phyloP scores from a whole-genome alignment of 2,888 invertebrate genomes.

The Megaustenia siamemsis region DNA sequence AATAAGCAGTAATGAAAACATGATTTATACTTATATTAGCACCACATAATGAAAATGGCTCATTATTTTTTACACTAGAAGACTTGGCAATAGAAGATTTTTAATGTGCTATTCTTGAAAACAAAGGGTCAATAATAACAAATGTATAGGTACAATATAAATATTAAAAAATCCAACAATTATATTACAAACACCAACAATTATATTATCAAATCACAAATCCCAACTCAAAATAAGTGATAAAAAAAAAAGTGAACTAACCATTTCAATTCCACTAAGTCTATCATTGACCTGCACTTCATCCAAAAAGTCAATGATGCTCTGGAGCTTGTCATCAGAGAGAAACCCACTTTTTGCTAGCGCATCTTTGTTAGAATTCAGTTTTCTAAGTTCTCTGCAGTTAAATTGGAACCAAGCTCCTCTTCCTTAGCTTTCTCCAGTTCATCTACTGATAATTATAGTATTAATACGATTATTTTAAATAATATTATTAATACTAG shows the following conservation, averaged over 20 bases:
- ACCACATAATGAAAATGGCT: too few species aligned
- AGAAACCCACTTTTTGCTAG: slow-evolving; percentile 70
- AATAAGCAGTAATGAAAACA: too few species aligned
- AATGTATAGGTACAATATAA: too few species aligned
- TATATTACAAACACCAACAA: too few species aligned
- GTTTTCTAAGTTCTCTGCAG: slow-evolving; percentile 73
- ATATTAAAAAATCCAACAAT: too few species aligned
- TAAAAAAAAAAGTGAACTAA: slow-evolving; percentile 55
- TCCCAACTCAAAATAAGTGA: background rate
- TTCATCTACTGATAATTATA: slow-evolving; percentile 68
- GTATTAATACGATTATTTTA: background rate
- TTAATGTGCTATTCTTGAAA: too few species aligned
- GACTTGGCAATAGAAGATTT: too few species aligned
- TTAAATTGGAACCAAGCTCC: slow-evolving; percentile 65
- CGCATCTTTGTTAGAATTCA: slow-evolving; percentile 69
- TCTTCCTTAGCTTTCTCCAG: slow-evolving; percentile 66
- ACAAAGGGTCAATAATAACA: too few species aligned
- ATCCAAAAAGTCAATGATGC: slow-evolving; percentile 79
- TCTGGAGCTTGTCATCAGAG: slow-evolving; percentile 77
- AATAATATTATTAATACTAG: too few species aligned
- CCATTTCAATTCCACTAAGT: slow-evolving; percentile 76
- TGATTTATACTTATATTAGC: too few species aligned
- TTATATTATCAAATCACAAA: too few species aligned
- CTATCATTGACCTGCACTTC: slow-evolving; percentile 77
- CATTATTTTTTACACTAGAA: too few species aligned